Evolutionary conservation across 2,888 invertebrate genomes (phyloP).

Genomic region (Hanleya hanleyi): DNA sequence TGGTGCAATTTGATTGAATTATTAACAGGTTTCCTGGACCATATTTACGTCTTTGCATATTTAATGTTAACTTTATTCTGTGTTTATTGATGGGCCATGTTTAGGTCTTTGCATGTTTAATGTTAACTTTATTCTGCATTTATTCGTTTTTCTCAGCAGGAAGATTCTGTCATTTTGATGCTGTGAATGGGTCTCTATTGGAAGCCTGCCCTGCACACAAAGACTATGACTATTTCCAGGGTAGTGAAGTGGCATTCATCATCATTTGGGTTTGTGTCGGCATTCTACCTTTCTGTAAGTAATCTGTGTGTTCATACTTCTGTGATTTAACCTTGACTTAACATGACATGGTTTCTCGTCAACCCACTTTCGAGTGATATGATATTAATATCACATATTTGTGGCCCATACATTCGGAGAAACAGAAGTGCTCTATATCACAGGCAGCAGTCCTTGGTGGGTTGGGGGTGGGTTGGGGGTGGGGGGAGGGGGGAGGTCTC

Average conservation of each 20-base stretch:
- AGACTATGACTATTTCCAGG: conserved; percentile 90
- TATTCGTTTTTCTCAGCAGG: background rate
- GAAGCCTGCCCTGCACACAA: conserved; percentile 92
- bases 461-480: too few species aligned
- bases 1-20: too few species aligned
- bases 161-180: conserved; percentile 82
- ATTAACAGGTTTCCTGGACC: too few species aligned
- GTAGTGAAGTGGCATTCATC: conserved; percentile 97
- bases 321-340: too few species aligned
- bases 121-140: background rate
- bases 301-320: too few species aligned
- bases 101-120: background rate
- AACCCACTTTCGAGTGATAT: too few species aligned
- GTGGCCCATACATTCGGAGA: too few species aligned
- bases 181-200: conserved; percentile 87
- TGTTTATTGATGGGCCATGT: background rate
- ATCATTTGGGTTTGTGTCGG: conserved; percentile 93
- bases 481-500: too few species aligned
- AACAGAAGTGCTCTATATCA: too few species aligned
- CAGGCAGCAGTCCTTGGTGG: too few species aligned
- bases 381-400: too few species aligned
- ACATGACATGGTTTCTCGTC: too few species aligned
- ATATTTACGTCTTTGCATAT: background rate
- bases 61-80: background rate
- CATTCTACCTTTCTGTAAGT: conserved; percentile 87